Conservation (phyloP, 2,888 invertebrate species). For the Aleiodes alternator region DNA sequence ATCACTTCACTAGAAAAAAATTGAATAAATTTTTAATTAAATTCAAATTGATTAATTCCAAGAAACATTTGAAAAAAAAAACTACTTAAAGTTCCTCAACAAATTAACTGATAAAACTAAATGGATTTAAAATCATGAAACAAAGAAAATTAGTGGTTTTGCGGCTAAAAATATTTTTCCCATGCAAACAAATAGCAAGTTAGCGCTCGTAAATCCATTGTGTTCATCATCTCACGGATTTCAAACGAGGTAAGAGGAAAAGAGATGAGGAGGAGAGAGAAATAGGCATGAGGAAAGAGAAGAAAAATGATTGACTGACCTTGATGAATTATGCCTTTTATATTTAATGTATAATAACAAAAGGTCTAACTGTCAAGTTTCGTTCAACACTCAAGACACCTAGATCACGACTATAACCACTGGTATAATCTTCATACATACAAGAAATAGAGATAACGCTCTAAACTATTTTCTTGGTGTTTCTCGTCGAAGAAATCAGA, state of each 20-base stretch:
- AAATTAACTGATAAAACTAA: not conserved
- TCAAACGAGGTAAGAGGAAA: not conserved
- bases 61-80: too few species aligned
- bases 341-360: not conserved
- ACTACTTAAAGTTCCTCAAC: too few species aligned
- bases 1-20: too few species aligned
- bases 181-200: not conserved
- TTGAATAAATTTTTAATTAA: too few species aligned
- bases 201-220: slow-evolving; percentile 8
- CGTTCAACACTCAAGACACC: slow-evolving; percentile 21
- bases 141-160: not conserved
- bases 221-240: slow-evolving; percentile 23
- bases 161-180: not conserved
- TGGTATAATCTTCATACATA: slow-evolving; percentile 20
- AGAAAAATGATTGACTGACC: slow-evolving; percentile 33
- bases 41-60: too few species aligned
- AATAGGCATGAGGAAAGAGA: not conserved
- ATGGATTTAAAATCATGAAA: not conserved
- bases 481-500: slow-evolving; percentile 42
- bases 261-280: too few species aligned
- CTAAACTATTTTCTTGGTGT: slow-evolving; percentile 11
- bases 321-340: slow-evolving; percentile 33
- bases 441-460: slow-evolving; percentile 36
- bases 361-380: slow-evolving; percentile 22
- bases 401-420: slow-evolving; percentile 30